Evolutionary conservation across 2,113 vertebrate species (phyloP).

Genomic region (Chrysemys picta): DNA sequence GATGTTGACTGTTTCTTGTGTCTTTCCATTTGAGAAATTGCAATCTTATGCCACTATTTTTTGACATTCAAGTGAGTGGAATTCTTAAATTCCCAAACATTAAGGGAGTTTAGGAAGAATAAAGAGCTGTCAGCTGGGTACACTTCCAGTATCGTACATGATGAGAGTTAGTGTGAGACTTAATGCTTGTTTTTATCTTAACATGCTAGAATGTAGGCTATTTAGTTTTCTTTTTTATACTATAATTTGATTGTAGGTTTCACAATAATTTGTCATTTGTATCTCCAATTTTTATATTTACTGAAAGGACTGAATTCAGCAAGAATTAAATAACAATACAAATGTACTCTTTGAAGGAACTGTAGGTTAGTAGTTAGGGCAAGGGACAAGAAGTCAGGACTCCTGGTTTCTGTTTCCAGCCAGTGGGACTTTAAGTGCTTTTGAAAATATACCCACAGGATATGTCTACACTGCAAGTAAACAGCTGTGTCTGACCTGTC

Average conservation of each 20-base stretch:
- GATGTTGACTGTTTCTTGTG: conserved; percentile 65
- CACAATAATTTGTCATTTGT: background rate
- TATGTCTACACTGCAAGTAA: background rate
- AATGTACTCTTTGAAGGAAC: background rate
- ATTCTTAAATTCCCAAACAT: conserved; percentile 48
- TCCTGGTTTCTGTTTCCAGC: background rate
- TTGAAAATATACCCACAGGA: background rate
- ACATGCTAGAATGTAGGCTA: background rate
- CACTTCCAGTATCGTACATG: conserved; percentile 12
- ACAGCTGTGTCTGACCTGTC: background rate
- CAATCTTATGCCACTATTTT: conserved; percentile 66
- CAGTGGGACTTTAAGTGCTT: background rate
- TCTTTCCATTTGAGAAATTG: conserved; percentile 60
- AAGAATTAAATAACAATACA: background rate
- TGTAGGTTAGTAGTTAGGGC: background rate
- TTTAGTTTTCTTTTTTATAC: background rate
- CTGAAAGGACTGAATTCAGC: background rate
- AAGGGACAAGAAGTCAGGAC: background rate
- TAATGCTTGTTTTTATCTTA: background rate
- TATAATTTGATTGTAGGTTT: background rate
- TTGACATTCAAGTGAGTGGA: conserved; percentile 55
- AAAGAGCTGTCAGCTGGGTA: background rate
- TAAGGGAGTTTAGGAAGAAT: background rate
- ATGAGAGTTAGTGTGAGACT: background rate
- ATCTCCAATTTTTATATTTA: background rate